Percentiles rank a stretch among this genome's conserved stretches.
phyloP scores from a whole-genome alignment of 2,888 invertebrate genomes.

The Hydroisotoma schaefferi region DNA sequence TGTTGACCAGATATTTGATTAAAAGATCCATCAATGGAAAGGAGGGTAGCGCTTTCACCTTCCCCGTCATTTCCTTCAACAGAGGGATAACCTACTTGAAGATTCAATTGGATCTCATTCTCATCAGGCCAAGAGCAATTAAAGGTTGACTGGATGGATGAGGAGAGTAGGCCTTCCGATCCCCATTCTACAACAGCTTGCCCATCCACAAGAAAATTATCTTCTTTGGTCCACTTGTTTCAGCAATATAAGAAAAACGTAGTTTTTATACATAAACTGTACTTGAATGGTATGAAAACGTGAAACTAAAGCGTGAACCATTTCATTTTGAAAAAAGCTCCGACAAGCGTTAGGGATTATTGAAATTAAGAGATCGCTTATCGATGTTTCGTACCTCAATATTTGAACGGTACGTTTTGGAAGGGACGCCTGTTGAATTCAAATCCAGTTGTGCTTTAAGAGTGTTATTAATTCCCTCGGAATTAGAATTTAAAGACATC shows the following conservation, averaged over 20 bases:
- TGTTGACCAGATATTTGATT: slow-evolving; percentile 45
- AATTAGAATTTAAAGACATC: slow-evolving; percentile 20
- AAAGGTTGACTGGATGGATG: slow-evolving; percentile 44
- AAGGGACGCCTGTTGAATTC: slow-evolving; percentile 9
- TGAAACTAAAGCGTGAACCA: too few species aligned
- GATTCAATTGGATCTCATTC: slow-evolving; percentile 25
- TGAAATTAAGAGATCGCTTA: too few species aligned
- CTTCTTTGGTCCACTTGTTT: slow-evolving; percentile 33
- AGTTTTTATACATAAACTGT: too few species aligned
- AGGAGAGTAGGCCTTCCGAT: slow-evolving; percentile 28
- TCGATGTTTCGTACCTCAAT: slow-evolving; percentile 21
- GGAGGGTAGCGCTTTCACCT: slow-evolving; percentile 26
- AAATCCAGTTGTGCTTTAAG: slow-evolving; percentile 5
- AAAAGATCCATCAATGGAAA: slow-evolving; percentile 43
- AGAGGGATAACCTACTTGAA: slow-evolving; percentile 24
- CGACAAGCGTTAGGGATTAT: too few species aligned
- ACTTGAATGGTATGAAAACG: too few species aligned
- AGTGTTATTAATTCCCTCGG: slow-evolving; percentile 9
- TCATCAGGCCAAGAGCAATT: slow-evolving; percentile 40
- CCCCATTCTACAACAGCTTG: slow-evolving; percentile 42
- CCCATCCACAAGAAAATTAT: slow-evolving; percentile 36
- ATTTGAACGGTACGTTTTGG: slow-evolving; percentile 10
- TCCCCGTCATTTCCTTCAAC: neutral
- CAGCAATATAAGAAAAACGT: too few species aligned
- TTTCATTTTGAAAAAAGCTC: too few species aligned